Base-by-base conservation (phyloP, 2,113 vertebrate genomes). In the Oncorhynchus kisutch region DNA sequence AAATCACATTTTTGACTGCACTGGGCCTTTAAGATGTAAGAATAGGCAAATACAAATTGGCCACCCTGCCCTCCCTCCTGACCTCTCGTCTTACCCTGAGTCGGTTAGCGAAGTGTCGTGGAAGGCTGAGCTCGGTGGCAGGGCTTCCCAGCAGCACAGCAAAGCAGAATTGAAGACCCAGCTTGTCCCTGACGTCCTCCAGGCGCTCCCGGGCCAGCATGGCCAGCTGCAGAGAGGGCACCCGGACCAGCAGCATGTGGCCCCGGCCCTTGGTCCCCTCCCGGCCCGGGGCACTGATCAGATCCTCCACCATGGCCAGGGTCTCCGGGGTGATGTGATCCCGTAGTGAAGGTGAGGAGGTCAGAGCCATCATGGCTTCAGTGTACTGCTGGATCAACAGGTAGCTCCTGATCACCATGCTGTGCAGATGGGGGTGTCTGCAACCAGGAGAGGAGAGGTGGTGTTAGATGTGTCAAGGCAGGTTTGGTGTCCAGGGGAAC, bases 381-480 rank as follows among this genome's bases (percentile, higher is more conserved):
- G 95, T 96, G 87, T 99, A 99, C 91, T 99, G 98, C 94, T 98
- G 98, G 77, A 99, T 97, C 86, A 99, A 95, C 69, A 99, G 96
- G 90, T 98, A 99, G 93, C 97, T 98, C 86, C 97, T 96, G 75
- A 98, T 93, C 78, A 99, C 97, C 97, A 98, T 99, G 91, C 97
- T 99, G 91, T 99, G 98, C 48, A 99, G 93, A 78, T 96, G 92
- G 0, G 97, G 96, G 81, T 99, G 97, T 92, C 98, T 99, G 85
- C 14, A 49, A 66, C 1, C 66, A 20, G 62, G 16, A 51, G 0
- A 22, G 13, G 29, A 70, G 12, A 29, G 60, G 66, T 1, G 49
- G 25, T 12, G 65, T 67, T 31, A 29, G 24, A 12, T 45, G 39
- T 45, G 2, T 45, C 9, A 45, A 45, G 39, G 39, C 39, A 45